These are phyloP conservation scores for Druceiella hillmani DNA, from an alignment of 2,888 invertebrate species.

Conservation along the genomic window DNA sequence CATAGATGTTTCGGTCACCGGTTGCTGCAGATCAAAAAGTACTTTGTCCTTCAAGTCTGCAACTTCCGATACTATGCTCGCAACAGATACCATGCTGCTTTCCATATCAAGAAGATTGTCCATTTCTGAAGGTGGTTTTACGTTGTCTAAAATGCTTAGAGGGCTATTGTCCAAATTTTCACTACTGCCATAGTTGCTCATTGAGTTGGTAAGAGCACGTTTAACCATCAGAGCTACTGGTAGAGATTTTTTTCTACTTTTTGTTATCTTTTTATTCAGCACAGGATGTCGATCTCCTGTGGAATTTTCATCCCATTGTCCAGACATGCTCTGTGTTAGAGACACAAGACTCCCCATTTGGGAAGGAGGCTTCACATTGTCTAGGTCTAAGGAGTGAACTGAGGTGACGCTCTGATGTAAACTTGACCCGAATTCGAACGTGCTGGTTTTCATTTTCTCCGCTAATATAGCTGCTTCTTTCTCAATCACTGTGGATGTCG, in stretches of 20 bases:
- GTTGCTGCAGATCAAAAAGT: slow-evolving; percentile 55
- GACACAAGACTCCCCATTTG: slow-evolving; percentile 65
- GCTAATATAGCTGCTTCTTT: slow-evolving; percentile 67
- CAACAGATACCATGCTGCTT: slow-evolving; percentile 78
- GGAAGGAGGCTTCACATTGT: slow-evolving; percentile 72
- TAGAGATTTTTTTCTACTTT: slow-evolving; percentile 61
- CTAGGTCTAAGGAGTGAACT: slow-evolving; percentile 60
- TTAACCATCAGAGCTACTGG: slow-evolving; percentile 67
- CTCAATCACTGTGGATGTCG: slow-evolving; percentile 67
- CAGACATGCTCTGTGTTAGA: slow-evolving; percentile 45
- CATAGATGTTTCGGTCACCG: slow-evolving; percentile 45
- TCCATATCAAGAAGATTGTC: slow-evolving; percentile 71
- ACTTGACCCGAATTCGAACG: slow-evolving; percentile 28
- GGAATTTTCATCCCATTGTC: slow-evolving; percentile 45
- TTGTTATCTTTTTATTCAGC: slow-evolving; percentile 34
- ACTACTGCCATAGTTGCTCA: slow-evolving; percentile 52
- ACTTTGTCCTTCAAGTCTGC: slow-evolving; percentile 53
- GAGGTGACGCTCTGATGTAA: slow-evolving; percentile 60
- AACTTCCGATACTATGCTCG: slow-evolving; percentile 76
- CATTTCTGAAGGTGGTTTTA: slow-evolving; percentile 81
- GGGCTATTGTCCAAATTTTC: slow-evolving; percentile 59
- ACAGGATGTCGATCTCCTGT: slow-evolving; percentile 29
- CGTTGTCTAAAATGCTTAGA: slow-evolving; percentile 66
- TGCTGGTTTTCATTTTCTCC: slow-evolving; percentile 35
- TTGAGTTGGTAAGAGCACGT: slow-evolving; percentile 59